These are phyloP conservation scores for Avahi laniger DNA, from an alignment of 2,797 vertebrate species.

Conservation along the genomic window DNA sequence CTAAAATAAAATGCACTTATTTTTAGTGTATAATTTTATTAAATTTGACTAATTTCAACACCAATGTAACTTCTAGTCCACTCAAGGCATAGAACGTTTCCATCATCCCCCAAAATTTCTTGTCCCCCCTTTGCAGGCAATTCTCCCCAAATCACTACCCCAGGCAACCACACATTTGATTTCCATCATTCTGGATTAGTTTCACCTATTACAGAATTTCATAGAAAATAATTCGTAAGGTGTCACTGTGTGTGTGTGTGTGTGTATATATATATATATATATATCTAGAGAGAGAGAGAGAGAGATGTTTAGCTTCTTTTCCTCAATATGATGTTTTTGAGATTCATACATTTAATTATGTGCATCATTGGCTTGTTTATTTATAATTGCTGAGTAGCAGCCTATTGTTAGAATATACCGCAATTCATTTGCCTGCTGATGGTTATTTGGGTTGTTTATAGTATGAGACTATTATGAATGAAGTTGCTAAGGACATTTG, in stretches of 20 bases:
- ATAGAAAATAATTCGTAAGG: background rate
- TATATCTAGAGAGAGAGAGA: too few species aligned
- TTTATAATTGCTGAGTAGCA: background rate
- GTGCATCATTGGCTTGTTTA: background rate
- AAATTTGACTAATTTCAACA: background rate
- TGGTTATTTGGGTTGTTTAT: background rate
- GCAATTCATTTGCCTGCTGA: background rate
- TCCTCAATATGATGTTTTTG: background rate
- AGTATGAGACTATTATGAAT: background rate
- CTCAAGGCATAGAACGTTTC: background rate
- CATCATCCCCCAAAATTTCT: background rate
- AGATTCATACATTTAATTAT: background rate
- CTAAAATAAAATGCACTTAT: background rate
- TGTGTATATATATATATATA: too few species aligned
- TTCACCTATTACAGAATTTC: background rate
- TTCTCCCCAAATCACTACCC: background rate
- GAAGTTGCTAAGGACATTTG: background rate
- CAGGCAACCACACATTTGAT: background rate
- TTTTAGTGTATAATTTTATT: background rate
- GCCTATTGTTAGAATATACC: background rate
- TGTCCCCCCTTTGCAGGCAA: background rate
- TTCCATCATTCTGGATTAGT: background rate
- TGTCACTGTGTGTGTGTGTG: too few species aligned
- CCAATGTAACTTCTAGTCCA: background rate
- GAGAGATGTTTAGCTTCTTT: background rate